Base-by-base conservation (phyloP, 2,113 vertebrate species). In the Zapornia atra region DNA sequence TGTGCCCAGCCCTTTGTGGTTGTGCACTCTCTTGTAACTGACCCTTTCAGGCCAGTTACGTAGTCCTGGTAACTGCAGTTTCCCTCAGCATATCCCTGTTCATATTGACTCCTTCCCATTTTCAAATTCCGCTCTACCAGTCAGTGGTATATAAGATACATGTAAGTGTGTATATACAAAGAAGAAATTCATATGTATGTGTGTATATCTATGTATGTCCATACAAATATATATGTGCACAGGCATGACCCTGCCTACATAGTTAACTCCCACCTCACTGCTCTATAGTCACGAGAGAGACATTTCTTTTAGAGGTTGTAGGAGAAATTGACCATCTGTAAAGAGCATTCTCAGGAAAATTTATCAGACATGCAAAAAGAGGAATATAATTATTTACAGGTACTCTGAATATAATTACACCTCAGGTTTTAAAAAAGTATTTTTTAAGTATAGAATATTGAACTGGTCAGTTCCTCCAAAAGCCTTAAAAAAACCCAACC, bases 151-250 rank as follows among this genome's bases (percentile, higher is more conserved):
- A 20, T 31, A 78, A 33, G 90, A 69, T 75, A 46, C 5, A 17
- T 26, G 2, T 22, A 18, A 13, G 40, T 44, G 15, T 29, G 0
- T 33, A 2, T 53, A 2, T 20, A 9, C 12, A 4, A 38, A 33
- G 21, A 25, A 12, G 22, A 28, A 5, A 31, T 13, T 14, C 15
- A 19, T 33, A 12, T 15, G 3, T 56, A 7, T 57, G 5, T 63
- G 3, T 60, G 38, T 82, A 12, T 33, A 33, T 63, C 9, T 28
- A 0, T 31, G 4, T 34, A 8, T 18, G 1, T 36, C 5, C 51
- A 26, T 51, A 31, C 5, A 46, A 28, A 31, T 26, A 26, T 3
- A 12, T 44, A 61, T 11, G 9, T 18, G 6, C 44, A 51, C 26
- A 71, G 1, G 33, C 16, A 2, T 10, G 3, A 4, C 18, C 29